Evolutionary conservation across 2,797 vertebrate species (phyloP), one percentile per base, ranked within the genome.

Genomic region (Synaphobranchus kaupii): DNA sequence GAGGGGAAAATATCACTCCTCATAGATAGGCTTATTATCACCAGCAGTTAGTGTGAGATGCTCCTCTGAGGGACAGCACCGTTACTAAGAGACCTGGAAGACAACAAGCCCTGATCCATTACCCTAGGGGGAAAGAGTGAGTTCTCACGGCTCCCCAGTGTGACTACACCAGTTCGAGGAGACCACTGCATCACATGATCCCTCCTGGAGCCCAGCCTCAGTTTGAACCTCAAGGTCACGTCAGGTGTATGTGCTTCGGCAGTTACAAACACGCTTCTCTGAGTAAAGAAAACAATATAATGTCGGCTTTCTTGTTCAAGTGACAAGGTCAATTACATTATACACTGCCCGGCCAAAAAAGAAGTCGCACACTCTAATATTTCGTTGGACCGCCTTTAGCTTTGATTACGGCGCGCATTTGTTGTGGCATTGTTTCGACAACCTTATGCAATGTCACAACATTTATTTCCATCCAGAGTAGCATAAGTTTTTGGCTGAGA

Each of bases 21-120:
- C 85, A 88, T 87, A 88, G 90, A 58, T 91, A 90, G 89, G 92
- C 93, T 95, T 90, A 94, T 96, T 94, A 95, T 94, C 92, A 89
- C 80, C 91, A 90, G 91, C 89, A 90, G 91, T 91, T 89, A 78
- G 88, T 86, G 89, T 92, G 92, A 90, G 91, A 92, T 90, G 91
- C 90, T 91, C 92, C 92, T 94, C 93, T 89, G 88, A 93, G 91
- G 93, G 87, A 94, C 92, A 92, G 92, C 91, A 88, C 90, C 31
- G 94, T 96, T 96, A 95, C 95, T 94, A 95, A 94, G 94, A 95
- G 94, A 96, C 94, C 58, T 93, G 93, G 93, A 95, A 95, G 94
- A 95, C 93, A 92, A 92, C 94, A 92, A 92, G 92, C 80, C n/a
- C 88, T 94, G 92, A 92, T 90, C 86, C 25, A 91, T 93, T 93